A percentile compares a stretch with the other conserved stretches of the same genome.
phyloP scores from a whole-genome alignment of 2,888 invertebrate genomes.

The Ditula angustiorana region DNA sequence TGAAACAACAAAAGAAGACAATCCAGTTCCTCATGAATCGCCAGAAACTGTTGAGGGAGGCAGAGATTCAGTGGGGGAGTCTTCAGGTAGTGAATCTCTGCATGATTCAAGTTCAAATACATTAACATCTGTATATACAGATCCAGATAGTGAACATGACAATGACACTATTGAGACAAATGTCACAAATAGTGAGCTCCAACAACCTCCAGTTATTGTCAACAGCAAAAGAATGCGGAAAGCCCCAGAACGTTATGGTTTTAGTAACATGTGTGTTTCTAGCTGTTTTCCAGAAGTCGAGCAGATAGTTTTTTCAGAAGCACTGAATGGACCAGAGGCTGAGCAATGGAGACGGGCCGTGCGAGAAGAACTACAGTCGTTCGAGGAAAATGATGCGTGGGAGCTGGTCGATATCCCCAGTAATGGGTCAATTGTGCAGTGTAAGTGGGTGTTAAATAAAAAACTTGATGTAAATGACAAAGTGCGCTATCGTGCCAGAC shows the following conservation, averaged over 20 bases:
- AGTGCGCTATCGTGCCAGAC: slow-evolving; percentile 19
- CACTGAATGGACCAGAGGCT: slow-evolving; percentile 37
- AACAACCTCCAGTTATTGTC: too few species aligned
- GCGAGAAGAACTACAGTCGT: slow-evolving; percentile 41
- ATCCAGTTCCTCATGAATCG: too few species aligned
- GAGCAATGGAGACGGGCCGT: slow-evolving; percentile 40
- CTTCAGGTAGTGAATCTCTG: background rate
- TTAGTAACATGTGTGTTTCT: slow-evolving; percentile 26
- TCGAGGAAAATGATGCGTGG: slow-evolving; percentile 41
- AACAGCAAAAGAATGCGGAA: too few species aligned
- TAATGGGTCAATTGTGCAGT: slow-evolving; percentile 28
- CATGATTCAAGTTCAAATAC: background rate
- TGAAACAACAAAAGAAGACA: too few species aligned
- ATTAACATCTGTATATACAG: background rate
- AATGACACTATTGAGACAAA: background rate
- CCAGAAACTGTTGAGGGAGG: background rate
- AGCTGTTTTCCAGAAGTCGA: background rate
- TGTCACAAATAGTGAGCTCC: slow-evolving; percentile 21
- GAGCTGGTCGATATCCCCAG: slow-evolving; percentile 33
- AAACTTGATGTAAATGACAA: background rate
- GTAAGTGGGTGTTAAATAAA: background rate
- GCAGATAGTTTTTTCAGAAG: slow-evolving; percentile 36
- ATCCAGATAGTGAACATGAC: background rate
- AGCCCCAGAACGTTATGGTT: slow-evolving; percentile 38
- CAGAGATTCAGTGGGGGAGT: slow-evolving; percentile 17